A percentile compares a stretch with the other conserved stretches of the same genome.
Conservation (phyloP, 2,113 vertebrate species). For the Trichechus manatus region DNA sequence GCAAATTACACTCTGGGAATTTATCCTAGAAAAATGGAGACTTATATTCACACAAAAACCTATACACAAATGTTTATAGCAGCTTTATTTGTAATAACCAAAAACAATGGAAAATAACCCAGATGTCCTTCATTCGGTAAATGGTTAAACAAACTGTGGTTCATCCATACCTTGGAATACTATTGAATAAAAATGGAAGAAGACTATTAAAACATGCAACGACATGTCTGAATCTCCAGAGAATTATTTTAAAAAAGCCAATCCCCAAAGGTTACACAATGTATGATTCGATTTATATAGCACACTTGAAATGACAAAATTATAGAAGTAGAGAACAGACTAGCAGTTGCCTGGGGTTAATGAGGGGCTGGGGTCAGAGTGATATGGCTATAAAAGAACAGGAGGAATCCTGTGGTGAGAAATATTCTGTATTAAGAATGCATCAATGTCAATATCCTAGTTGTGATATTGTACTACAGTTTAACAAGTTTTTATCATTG, state of each 20-base stretch:
- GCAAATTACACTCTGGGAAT: not conserved
- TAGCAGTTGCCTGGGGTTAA: not conserved
- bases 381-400: not conserved
- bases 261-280: not conserved
- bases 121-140: not conserved
- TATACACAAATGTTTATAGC: not conserved
- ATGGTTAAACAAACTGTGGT: not conserved
- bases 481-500: not conserved
- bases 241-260: not conserved
- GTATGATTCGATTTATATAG: not conserved
- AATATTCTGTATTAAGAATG: not conserved
- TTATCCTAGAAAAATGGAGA: not conserved
- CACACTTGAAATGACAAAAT: too few species aligned
- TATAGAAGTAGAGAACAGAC: too few species aligned
- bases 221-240: not conserved
- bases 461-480: not conserved
- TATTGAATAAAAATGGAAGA: not conserved
- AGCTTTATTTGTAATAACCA: not conserved
- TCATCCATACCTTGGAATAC: not conserved
- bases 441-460: too few species aligned
- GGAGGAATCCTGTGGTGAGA: not conserved
- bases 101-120: not conserved
- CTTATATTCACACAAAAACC: not conserved
- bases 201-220: not conserved
- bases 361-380: too few species aligned